Evolutionary conservation across 1,140 invertebrate genomes (phyloP), one percentile per base, ranked within the genome.

Genomic region (Drosophila sucinea): DNA sequence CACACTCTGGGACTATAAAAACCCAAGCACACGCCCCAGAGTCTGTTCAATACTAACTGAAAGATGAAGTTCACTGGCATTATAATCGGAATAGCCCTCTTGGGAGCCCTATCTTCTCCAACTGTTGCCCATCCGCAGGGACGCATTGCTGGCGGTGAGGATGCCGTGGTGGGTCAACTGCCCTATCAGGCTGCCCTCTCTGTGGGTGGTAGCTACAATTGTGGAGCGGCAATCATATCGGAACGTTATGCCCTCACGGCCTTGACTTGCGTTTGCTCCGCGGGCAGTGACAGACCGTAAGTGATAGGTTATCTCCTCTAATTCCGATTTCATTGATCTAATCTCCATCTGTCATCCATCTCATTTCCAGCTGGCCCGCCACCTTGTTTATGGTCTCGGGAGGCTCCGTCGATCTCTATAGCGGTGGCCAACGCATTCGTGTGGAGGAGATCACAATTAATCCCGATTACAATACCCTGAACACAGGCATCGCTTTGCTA

Each of bases 181-280:
- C 90, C 90, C 58, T 91, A 91, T 41, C 85, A 87, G 73, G 90
- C 74, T 0, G 64, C 90, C 1, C 77, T 91, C 41, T 77, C 86
- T 25, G n/a, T 91, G 1, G 90, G 75, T 0, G 90, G 90, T 4
- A 68, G 66, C 33, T 87, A 79, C 67, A 91, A 73, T 30, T 91
- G 90, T 51, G 86, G 90, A 0, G 90, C 85, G 1, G 84, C 79
- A 0, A 81, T 91, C 56, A 71, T 91, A 27, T 71, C 64, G n/a
- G 60, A 87, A 40, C 75, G 58, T 0, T 82, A 78, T 57, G 90
- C 90, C 1, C 47, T 91, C 6, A 91, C 90, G 0, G 81, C 90
- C 3, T 67, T 91, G 29, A 73, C 72, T 23, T 91, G 90, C 7
- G 90, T 91, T 35, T 91, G 90, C 70, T 91, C 90, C 3, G 72